A percentile compares a stretch with the other conserved stretches of the same genome.
phyloP scores from a whole-genome alignment of 2,797 vertebrate species.

The Scomberomorus guttatus region DNA sequence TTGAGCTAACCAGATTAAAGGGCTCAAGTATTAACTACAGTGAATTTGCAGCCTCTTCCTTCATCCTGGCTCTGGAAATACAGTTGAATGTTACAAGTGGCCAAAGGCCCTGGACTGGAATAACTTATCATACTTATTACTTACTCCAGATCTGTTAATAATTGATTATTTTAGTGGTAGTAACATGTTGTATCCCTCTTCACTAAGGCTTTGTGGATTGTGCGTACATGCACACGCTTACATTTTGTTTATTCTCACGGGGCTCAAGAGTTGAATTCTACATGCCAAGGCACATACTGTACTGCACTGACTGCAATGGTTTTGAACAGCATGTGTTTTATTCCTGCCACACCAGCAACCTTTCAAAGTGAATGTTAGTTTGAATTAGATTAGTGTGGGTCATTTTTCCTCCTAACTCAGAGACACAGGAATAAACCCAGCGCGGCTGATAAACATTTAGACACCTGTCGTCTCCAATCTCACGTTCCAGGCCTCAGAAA shows the following conservation, averaged over 20 bases:
- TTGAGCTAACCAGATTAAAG: neutral
- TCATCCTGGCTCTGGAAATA: conserved; percentile 3
- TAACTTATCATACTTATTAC: conserved; percentile 13
- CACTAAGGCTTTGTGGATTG: conserved; percentile 47
- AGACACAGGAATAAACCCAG: conserved; percentile 81
- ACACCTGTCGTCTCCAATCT: conserved; percentile 86
- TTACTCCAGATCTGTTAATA: conserved; percentile 40
- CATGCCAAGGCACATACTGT: conserved; percentile 47
- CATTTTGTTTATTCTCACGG: conserved; percentile 55
- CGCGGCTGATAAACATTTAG: conserved; percentile 86
- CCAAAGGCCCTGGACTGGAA: neutral
- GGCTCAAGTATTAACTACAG: neutral
- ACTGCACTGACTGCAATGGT: conserved; percentile 49
- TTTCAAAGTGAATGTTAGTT: conserved; percentile 83
- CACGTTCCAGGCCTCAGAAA: conserved; percentile 67
- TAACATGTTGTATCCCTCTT: conserved; percentile 29
- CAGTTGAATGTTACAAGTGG: neutral
- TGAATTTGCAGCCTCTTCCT: neutral
- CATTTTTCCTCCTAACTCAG: conserved; percentile 78
- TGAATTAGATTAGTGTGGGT: conserved; percentile 83
- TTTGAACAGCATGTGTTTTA: conserved; percentile 71
- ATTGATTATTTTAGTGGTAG: conserved; percentile 29
- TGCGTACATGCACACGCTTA: conserved; percentile 39
- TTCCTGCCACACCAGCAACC: conserved; percentile 69
- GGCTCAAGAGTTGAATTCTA: conserved; percentile 45